Percentiles rank a stretch among this genome's conserved stretches.
These are phyloP conservation scores for Drosophila kanekoi DNA, from an alignment of 2,888 invertebrate genomes.

Conservation along the genomic window DNA sequence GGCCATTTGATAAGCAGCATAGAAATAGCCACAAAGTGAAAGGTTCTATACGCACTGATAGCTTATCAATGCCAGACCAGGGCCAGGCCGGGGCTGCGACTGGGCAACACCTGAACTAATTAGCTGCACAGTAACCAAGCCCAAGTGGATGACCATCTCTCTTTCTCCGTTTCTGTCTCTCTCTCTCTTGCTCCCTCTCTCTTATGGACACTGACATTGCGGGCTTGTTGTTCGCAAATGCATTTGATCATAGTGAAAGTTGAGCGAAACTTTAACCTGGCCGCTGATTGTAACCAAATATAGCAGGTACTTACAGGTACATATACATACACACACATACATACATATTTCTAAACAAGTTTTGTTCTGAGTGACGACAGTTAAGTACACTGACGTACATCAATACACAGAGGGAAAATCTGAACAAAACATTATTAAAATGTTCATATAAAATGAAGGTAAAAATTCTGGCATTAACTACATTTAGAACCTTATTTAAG, in stretches of 20 bases:
- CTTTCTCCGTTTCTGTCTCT: not conserved
- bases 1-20: conserved; percentile 50
- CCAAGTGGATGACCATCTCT: conserved; percentile 2
- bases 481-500: too few relatives aligned
- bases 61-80: conserved; percentile 43
- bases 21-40: conserved; percentile 56
- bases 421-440: too few relatives aligned
- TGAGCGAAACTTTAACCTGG: conserved; percentile 51
- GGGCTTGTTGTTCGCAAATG: conserved; percentile 31
- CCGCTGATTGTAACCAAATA: conserved; percentile 51
- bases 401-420: not conserved
- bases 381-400: conserved; percentile 19
- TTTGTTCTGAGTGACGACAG: conserved; percentile 29
- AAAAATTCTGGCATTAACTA: too few relatives aligned
- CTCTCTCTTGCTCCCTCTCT: not conserved
- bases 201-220: conserved; percentile 10
- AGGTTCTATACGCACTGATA: conserved; percentile 57
- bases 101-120: conserved; percentile 18
- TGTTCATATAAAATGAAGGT: too few relatives aligned
- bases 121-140: conserved; percentile 11
- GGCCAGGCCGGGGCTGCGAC: not conserved
- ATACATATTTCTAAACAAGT: not conserved
- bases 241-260: conserved; percentile 60
- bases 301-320: conserved; percentile 11
- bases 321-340: not conserved